phyloP scores from a whole-genome alignment of 2,888 invertebrate species.

The Limnephilus lunatus region DNA sequence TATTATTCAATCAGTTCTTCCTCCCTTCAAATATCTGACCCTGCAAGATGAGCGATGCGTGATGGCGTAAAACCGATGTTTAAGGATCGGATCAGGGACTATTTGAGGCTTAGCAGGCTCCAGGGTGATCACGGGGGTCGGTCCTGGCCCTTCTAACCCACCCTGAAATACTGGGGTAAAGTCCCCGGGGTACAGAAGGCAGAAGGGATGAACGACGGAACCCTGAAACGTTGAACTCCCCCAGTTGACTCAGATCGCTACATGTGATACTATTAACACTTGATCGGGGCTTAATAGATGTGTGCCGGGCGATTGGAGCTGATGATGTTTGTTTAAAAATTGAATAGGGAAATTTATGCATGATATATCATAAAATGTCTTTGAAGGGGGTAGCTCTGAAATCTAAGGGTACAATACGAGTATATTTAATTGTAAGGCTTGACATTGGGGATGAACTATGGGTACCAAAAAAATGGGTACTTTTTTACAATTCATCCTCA shows the following conservation, averaged over 20 bases:
- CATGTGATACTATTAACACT: constrained; percentile 60
- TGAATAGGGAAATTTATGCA: constrained; percentile 17
- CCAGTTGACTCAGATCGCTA: constrained; percentile 55
- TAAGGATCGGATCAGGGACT: constrained; percentile 63
- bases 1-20: neutral
- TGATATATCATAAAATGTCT: neutral
- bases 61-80: constrained; percentile 66
- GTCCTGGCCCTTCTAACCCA: neutral
- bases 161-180: constrained; percentile 7
- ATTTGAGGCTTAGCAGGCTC: constrained; percentile 49
- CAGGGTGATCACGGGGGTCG: constrained; percentile 15
- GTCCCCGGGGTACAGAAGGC: constrained; percentile 30
- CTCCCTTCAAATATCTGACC: neutral
- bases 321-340: constrained; percentile 51
- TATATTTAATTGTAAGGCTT: neutral
- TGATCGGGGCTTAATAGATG: constrained; percentile 47
- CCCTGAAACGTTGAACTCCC: neutral
- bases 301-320: constrained; percentile 42
- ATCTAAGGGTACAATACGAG: neutral
- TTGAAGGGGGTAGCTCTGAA: neutral
- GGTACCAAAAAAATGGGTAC: neutral
- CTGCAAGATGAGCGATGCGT: constrained; percentile 54
- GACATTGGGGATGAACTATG: neutral
- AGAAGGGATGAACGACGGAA: constrained; percentile 29
- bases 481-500: too few species aligned